Evolutionary conservation across 2,797 vertebrate genomes (phyloP), one percentile per base, ranked within the genome.

Genomic region (Darevskia mixta): DNA sequence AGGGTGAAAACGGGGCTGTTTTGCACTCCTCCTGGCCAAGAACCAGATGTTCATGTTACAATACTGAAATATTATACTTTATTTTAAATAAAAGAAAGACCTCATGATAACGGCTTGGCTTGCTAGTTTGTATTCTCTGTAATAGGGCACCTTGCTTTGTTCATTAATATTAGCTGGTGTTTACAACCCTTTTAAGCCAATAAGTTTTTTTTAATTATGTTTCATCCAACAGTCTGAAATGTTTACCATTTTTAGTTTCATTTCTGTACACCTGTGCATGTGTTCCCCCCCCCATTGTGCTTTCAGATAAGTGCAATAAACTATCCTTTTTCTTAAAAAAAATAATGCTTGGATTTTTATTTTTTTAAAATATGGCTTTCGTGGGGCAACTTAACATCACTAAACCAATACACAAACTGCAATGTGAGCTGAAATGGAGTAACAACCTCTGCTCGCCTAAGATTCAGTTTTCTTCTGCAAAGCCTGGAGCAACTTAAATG

Each of bases 301-400:
- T 95, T 95, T 95, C 93, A 96, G 95, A 95, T 91, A 94, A 95
- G 95, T 96, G 95, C 95, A 95, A 95, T 96, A 96, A 96, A 95
- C 92, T 91, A 93, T 94, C 87, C 90, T 93, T 95, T 95, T 95
- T 95, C 92, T 88, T 66, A 92, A 92, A 82, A 41, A 87, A 49
- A 13, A 49, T 10, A 10, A 35, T 72, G 27, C 67, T 71, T 71
- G 23, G 32, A 32, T 72, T 13, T 69, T 8, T 15, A 5, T 72
- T 13, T 17, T 5, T 17, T 32, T 13, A 7, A n/a, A 7, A 32
- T 72, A 55, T 4, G 13, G 49, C 49, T 55, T 55, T 55, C 49
- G 0, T 55, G 49, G 49, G 9, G 27, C 67, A 69, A 55, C 49
- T 1, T 69, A 27, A 69, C 27, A 69, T 29, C 29, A 69, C 27